Percentiles rank a stretch among this genome's conserved stretches.
These are phyloP conservation scores for Alosa sapidissima DNA, from an alignment of 2,797 vertebrate genomes.

Conservation along the genomic window DNA sequence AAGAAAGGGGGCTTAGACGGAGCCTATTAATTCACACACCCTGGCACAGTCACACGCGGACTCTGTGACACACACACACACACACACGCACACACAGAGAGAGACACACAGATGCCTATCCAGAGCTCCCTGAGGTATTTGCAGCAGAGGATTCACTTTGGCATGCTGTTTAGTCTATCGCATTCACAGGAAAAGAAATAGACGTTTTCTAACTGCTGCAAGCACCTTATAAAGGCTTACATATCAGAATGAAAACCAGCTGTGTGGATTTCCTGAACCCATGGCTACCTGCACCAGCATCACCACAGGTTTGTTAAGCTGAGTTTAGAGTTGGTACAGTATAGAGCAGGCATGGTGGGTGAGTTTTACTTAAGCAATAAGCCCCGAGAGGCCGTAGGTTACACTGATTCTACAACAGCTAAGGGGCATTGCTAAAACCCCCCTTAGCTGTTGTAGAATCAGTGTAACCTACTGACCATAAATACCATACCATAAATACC, in stretches of 20 bases:
- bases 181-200: not conserved
- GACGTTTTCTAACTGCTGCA: not conserved
- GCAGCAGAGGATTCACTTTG: not conserved
- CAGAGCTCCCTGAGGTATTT: not conserved
- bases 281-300: not conserved
- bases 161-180: not conserved
- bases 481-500: no score
- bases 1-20: conserved; percentile 18
- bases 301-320: not conserved
- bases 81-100: not conserved
- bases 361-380: no score
- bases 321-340: no score
- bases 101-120: not conserved
- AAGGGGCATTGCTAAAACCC: no score
- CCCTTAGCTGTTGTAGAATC: no score
- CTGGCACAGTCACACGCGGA: not conserved
- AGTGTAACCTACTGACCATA: no score
- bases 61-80: not conserved
- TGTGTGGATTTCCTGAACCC: not conserved
- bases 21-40: conserved; percentile 6
- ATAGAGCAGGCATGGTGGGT: no score
- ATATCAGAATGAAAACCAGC: not conserved
- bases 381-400: no score
- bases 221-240: not conserved
- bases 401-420: no score